Base-by-base conservation (phyloP, 2,888 invertebrate genomes). In the Volucella bombylans region DNA sequence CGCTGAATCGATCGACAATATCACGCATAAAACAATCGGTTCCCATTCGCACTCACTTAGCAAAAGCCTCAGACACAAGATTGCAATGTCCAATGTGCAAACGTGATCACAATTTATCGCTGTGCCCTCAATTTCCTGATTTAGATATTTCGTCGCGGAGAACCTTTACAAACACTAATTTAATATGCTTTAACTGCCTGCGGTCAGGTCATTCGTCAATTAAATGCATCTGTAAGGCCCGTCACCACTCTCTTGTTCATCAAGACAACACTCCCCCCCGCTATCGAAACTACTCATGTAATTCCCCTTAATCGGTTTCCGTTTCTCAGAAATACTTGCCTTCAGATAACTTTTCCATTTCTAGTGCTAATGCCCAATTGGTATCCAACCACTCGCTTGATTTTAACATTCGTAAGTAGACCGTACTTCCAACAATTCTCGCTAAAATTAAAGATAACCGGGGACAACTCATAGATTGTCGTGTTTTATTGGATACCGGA, bases 11-110 rank as follows among this genome's bases (percentile, higher is more conserved):
- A 11, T 18, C 18, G 41, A 59, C n/a, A n/a, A n/a, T n/a, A n/a
- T n/a, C n/a, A n/a, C n/a, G n/a, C n/a, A n/a, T n/a, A n/a, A n/a
- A n/a, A n/a, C n/a, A n/a, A n/a, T n/a, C n/a, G n/a, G n/a, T n/a
- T n/a, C n/a, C n/a, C n/a, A n/a, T n/a, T n/a, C n/a, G n/a, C n/a
- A 15, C 39, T 8, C 11, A 41, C 4, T 39, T 39, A 59, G 59
- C 41, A 11, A 59, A 59, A 10, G 14, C 65, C 10, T 12, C n/a
- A 6, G 39, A 50, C 2, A 8, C 10, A 14, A 41, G 11, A 9
- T 41, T 18, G n/a, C 50, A 52, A 38, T 52, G 65, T 18, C 52
- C 52, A 2, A 39, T 39, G 39, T 64, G 64, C n/a, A 64, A 43
- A 61, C 14, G 14, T 10, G 41, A 43, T 45, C 61, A 61, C 15